A percentile compares a stretch with the other conserved stretches of the same genome.
These are phyloP conservation scores for Hypotaenidia philippensis DNA, from an alignment of 2,797 vertebrate species.

Conservation along the genomic window DNA sequence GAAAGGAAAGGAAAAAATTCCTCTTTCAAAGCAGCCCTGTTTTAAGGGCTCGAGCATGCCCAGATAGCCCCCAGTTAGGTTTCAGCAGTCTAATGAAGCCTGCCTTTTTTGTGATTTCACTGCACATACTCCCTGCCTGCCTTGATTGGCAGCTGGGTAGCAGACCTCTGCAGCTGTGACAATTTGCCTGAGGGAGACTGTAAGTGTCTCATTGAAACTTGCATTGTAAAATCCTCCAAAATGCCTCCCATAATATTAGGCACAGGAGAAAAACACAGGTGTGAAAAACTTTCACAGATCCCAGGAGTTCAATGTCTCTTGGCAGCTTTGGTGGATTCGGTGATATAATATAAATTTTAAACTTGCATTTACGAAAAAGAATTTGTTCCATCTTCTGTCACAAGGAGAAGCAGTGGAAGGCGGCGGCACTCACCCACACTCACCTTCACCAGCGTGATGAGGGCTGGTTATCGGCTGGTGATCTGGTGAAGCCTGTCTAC, in stretches of 20 bases:
- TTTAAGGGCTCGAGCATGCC: constrained; percentile 21
- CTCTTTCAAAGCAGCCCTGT: constrained; percentile 9
- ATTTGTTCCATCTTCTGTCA: constrained; percentile 3
- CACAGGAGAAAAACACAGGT: constrained; percentile 76
- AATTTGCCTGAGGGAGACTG: constrained; percentile 74
- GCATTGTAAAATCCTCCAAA: constrained; percentile 72
- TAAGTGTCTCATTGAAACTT: constrained; percentile 75
- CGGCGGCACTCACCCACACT: accelerated
- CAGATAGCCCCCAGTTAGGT: constrained; percentile 54
- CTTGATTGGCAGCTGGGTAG: constrained; percentile 75
- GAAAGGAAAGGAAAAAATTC: not conserved
- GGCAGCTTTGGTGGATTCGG: constrained; percentile 60
- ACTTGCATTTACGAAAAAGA: constrained; percentile 20
- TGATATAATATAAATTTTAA: constrained; percentile 51
- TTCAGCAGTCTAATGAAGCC: constrained; percentile 63
- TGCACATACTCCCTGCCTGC: constrained; percentile 68
- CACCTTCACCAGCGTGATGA: not conserved
- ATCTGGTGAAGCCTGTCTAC: not conserved
- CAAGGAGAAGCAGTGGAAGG: not conserved
- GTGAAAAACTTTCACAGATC: constrained; percentile 74
- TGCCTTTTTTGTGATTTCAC: constrained; percentile 67
- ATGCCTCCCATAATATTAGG: constrained; percentile 73
- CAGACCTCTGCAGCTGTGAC: constrained; percentile 76
- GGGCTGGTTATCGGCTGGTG: not conserved
- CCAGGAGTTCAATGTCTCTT: constrained; percentile 69